phyloP scores from a whole-genome alignment of 1,140 invertebrate genomes.

The Zaprionus vittiger region DNA sequence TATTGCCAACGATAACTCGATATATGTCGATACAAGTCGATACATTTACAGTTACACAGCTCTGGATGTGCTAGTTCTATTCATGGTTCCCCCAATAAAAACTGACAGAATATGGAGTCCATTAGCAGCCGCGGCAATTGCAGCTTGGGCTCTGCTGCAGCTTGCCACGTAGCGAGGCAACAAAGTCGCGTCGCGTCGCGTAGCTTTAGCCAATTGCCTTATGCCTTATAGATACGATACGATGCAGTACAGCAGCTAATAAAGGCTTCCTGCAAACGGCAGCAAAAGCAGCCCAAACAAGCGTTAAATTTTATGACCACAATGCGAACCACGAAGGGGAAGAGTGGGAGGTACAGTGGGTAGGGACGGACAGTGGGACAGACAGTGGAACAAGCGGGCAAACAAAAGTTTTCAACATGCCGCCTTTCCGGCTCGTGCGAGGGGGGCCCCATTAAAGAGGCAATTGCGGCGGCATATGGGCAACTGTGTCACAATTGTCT shows the following conservation, averaged over 20 bases:
- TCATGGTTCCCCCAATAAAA: not conserved
- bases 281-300: conserved; percentile 52
- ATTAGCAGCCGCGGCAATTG: not conserved
- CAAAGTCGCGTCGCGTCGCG: conserved; percentile 30
- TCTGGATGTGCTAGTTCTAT: not conserved
- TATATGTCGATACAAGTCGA: not conserved
- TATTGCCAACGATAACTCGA: not conserved
- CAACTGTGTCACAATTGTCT: conserved; percentile 73
- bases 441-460: conserved; percentile 50
- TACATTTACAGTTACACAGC: not conserved
- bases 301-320: conserved; percentile 69
- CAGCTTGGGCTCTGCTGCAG: not conserved
- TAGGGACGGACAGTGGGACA: conserved; percentile 4
- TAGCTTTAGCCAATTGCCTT: conserved; percentile 55
- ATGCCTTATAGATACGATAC: conserved; percentile 54
- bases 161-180: conserved; percentile 29
- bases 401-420: conserved; percentile 64
- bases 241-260: conserved; percentile 57
- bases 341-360: not conserved
- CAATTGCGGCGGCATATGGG: conserved; percentile 45
- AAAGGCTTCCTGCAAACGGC: conserved; percentile 62
- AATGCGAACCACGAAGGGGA: conserved; percentile 56
- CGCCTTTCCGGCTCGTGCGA: conserved; percentile 55
- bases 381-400: conserved; percentile 26
- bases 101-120: not conserved